A percentile compares a stretch with the other conserved stretches of the same genome.
phyloP scores from a whole-genome alignment of 2,113 vertebrate species.

The Burhinus bistriatus region DNA sequence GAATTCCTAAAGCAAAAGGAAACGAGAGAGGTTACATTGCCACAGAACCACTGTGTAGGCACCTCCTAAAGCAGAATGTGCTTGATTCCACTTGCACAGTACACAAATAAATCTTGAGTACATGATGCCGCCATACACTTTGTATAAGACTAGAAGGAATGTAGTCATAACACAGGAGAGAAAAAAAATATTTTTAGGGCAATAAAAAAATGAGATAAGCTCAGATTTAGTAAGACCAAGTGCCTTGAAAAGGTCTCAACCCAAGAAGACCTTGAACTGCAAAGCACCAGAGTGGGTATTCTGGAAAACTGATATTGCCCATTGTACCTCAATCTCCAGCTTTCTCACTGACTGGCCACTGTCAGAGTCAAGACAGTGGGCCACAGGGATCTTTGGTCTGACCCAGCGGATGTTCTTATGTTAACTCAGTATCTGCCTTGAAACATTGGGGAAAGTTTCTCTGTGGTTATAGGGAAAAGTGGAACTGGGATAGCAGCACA shows the following conservation, averaged over 20 bases:
- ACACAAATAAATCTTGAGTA: neutral
- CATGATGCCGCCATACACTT: neutral
- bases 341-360: neutral
- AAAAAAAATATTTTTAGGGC: neutral
- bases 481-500: neutral
- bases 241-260: neutral
- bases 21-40: neutral
- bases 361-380: neutral
- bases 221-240: neutral
- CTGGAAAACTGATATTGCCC: neutral
- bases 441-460: neutral
- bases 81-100: neutral
- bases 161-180: neutral
- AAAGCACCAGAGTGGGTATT: neutral
- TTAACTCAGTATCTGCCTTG: neutral
- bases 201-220: neutral
- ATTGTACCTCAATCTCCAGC: neutral
- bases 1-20: conserved; percentile 82
- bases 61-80: neutral
- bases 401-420: neutral
- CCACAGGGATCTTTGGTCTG: neutral
- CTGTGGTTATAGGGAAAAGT: neutral
- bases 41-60: neutral
- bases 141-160: neutral
- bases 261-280: neutral